These are phyloP conservation scores for Lycodopsis pacificus DNA, from an alignment of 2,797 vertebrate species.

Conservation along the genomic window DNA sequence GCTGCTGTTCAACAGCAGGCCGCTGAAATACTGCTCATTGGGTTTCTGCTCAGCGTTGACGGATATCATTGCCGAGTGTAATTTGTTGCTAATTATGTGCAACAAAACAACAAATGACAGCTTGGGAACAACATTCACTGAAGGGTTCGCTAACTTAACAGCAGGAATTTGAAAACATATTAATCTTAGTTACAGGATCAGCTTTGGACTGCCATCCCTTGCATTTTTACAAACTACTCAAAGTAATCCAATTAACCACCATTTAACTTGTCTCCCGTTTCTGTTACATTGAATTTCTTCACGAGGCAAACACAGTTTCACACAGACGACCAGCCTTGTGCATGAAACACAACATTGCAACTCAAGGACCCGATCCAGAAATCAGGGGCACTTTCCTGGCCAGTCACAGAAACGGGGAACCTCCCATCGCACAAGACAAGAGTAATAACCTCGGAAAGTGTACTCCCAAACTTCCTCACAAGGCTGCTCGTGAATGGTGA, in stretches of 20 bases:
- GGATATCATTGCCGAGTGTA: constrained; percentile 19
- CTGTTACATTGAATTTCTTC: constrained; percentile 1
- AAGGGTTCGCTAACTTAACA: constrained; percentile 12
- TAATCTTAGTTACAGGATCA: not conserved
- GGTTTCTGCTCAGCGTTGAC: constrained; percentile 12
- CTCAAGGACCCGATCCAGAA: constrained; percentile 5
- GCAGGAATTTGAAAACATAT: not conserved
- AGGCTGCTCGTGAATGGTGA: constrained; percentile 3
- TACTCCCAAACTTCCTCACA: not conserved
- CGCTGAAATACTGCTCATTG: constrained; percentile 44
- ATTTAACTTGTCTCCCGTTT: not conserved
- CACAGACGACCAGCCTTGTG: not conserved
- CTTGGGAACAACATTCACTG: constrained; percentile 15
- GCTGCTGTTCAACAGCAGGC: constrained; percentile 47
- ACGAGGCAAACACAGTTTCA: not conserved
- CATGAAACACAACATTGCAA: constrained; percentile 19
- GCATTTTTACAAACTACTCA: not conserved
- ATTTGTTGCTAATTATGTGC: constrained; percentile 30
- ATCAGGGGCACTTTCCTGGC: not conserved
- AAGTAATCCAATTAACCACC: constrained; percentile 10
- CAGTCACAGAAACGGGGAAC: constrained; percentile 13
- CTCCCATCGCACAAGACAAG: not conserved
- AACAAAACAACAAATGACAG: constrained; percentile 24
- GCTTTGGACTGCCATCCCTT: not conserved
- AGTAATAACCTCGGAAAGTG: constrained; percentile 15